Base-by-base conservation (phyloP, 2,113 vertebrate genomes). In the Paracanthobrama guichenoti region DNA sequence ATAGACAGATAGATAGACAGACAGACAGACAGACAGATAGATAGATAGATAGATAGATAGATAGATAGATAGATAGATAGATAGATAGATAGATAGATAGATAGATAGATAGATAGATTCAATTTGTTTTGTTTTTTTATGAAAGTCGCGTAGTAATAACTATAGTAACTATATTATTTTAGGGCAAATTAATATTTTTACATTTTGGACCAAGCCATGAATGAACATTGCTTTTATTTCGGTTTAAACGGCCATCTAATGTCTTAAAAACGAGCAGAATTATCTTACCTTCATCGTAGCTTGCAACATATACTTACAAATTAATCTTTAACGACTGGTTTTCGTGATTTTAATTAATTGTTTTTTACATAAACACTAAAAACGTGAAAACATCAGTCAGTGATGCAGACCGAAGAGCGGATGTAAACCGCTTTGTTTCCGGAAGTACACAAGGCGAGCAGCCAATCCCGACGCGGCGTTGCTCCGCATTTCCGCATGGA, bases 261-360 rank as follows among this genome's bases (percentile, higher is more conserved):
- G 5, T 53, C n/a, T 77, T 55, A 10, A 24, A 71, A 26, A 73
- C 20, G 28, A n/a, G 69, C 3, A 12, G 0, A 24, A 39, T 48
- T 8, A 50, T 55, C 80, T 85, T 83, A 88, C 87, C 87, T 67
- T 80, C 62, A 39, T 62, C 81, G 39, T 67, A 74, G 60, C 83
- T 22, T 53, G 50, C 31, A 62, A n/a, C 50, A 28, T 42, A 26
- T 12, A 50, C 11, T 1, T 20, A 3, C 3, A 80, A 50, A 44
- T 16, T 0, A 31, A 8, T 39, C 10, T 31, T 8, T 44, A 39
- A 59, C 6, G 6, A 4, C 35, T 67, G 3, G 14, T 66, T 66
- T 31, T 28, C 42, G 42, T 26, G 12, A 18, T 44, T 3, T 6
- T n/a, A n/a, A n/a, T n/a, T n/a, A n/a, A n/a, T n/a, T n/a, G 10